Evolutionary conservation across 2,113 vertebrate species (phyloP).

Genomic region (Oceanites oceanicus): DNA sequence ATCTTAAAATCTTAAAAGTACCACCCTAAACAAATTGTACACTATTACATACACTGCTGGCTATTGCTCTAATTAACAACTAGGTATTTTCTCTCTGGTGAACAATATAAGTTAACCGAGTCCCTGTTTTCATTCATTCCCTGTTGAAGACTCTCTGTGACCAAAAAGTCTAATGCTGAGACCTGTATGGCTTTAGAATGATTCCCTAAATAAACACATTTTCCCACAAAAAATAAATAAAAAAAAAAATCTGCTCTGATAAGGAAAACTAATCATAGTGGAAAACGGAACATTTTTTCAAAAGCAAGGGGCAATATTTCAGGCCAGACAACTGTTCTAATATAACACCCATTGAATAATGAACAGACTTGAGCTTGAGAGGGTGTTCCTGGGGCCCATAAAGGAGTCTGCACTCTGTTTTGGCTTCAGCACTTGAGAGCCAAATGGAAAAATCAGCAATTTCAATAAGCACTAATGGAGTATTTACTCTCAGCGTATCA

Average conservation of each 20-base stretch:
- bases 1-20: slow-evolving; percentile 4
- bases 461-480: neutral
- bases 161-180: neutral
- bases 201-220: neutral
- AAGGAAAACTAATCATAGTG: neutral
- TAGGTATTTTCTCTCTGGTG: neutral
- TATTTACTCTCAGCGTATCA: neutral
- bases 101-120: neutral
- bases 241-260: neutral
- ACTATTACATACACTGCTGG: neutral
- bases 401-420: neutral
- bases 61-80: neutral
- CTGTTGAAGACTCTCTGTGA: neutral
- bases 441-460: neutral
- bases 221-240: neutral
- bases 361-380: neutral
- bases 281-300: neutral
- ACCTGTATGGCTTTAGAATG: neutral
- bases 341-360: neutral
- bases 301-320: neutral
- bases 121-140: neutral
- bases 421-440: neutral
- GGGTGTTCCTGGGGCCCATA: neutral
- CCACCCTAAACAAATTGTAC: neutral
- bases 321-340: neutral